Conservation (phyloP, 2,888 invertebrate genomes). For the Cantharis nigra region DNA sequence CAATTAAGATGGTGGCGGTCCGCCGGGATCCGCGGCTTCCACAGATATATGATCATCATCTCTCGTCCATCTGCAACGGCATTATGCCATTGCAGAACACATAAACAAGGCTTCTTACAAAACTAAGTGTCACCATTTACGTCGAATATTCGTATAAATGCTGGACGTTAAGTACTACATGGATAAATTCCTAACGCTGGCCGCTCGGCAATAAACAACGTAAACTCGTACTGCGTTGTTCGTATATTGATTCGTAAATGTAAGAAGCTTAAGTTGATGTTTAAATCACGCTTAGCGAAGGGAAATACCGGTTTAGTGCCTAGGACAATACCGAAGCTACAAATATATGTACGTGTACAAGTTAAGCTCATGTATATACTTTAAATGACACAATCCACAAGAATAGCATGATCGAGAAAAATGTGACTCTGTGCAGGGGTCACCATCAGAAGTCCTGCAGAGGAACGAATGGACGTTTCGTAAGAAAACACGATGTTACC, state of each 20-base stretch:
- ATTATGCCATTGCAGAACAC: constrained; percentile 28
- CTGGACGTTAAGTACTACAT: constrained; percentile 24
- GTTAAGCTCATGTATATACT: constrained; percentile 31
- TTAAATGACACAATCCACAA: constrained; percentile 30
- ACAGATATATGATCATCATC: constrained; percentile 41
- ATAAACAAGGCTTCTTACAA: constrained; percentile 25
- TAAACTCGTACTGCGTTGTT: constrained; percentile 27
- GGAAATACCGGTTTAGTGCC: constrained; percentile 30
- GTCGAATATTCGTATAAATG: constrained; percentile 29
- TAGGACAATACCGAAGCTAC: constrained; percentile 28
- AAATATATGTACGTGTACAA: constrained; percentile 31
- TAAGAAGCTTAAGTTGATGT: constrained; percentile 35
- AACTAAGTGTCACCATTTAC: constrained; percentile 14
- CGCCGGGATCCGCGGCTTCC: constrained; percentile 45
- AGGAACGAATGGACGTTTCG: constrained; percentile 21
- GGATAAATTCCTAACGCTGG: constrained; percentile 26
- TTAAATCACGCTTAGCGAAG: constrained; percentile 35
- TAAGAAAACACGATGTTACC: constrained; percentile 27
- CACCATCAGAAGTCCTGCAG: constrained; percentile 27
- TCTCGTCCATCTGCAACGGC: constrained; percentile 35
- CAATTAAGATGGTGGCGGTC: constrained; percentile 55
- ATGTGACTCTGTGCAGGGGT: constrained; percentile 26
- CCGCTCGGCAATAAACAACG: constrained; percentile 29
- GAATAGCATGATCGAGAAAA: constrained; percentile 15
- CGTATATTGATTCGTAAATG: constrained; percentile 33